Evolutionary conservation across 2,113 vertebrate species (phyloP).

Genomic region (Ceyx melanurus): DNA sequence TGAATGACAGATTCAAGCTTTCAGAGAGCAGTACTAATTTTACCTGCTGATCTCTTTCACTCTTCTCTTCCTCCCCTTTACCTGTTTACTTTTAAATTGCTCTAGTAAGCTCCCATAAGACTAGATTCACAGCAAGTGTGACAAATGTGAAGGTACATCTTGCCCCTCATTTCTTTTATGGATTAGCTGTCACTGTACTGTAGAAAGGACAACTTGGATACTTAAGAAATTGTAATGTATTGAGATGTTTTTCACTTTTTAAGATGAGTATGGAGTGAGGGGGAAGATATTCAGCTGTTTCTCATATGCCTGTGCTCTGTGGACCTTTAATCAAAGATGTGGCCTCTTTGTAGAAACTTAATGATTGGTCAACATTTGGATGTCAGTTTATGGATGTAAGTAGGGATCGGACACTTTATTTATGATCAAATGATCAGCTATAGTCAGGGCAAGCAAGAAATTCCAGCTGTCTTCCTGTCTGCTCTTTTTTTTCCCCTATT

Average conservation of each 20-base stretch:
- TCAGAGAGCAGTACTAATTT: constrained; percentile 71
- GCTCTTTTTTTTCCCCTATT: neutral
- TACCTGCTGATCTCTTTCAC: constrained; percentile 65
- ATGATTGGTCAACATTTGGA: constrained; percentile 52
- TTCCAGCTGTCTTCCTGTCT: constrained; percentile 62
- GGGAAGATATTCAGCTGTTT: constrained; percentile 45
- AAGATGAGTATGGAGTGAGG: constrained; percentile 36
- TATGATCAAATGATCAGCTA: constrained; percentile 73
- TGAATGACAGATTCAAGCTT: constrained; percentile 78
- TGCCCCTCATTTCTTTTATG: neutral
- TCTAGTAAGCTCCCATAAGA: constrained; percentile 32
- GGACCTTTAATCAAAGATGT: constrained; percentile 71
- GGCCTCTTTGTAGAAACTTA: constrained; percentile 60
- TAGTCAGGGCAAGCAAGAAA: constrained; percentile 66
- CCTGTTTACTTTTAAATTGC: constrained; percentile 22
- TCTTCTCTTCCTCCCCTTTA: constrained; percentile 42
- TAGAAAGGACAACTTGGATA: constrained; percentile 49
- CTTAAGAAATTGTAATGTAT: neutral
- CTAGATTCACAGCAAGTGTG: constrained; percentile 55
- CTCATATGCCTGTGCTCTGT: constrained; percentile 54
- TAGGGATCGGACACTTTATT: constrained; percentile 68
- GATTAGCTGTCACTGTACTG: constrained; percentile 48
- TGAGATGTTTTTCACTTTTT: constrained; percentile 10
- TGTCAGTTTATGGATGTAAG: constrained; percentile 65
- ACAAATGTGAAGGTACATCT: constrained; percentile 63